Conservation (phyloP, 2,797 vertebrate genomes). For the Silurus aristotelis region DNA sequence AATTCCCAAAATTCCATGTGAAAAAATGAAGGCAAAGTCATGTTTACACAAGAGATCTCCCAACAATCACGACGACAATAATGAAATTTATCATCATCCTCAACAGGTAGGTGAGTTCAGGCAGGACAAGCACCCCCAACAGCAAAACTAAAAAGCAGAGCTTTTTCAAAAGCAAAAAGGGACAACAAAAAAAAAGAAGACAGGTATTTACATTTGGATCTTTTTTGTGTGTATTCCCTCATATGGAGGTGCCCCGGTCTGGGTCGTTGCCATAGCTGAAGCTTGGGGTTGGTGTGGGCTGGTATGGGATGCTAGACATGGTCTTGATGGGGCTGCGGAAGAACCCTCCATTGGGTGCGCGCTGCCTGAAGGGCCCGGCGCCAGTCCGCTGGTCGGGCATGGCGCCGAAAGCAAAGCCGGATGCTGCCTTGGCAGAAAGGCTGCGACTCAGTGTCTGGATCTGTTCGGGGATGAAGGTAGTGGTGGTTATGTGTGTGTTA, state of each 20-base stretch:
- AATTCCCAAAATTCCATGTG: constrained; percentile 62
- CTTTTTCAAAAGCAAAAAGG: constrained; percentile 44
- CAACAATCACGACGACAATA: constrained; percentile 74
- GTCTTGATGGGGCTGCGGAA: constrained; percentile 99
- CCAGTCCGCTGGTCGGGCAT: constrained; percentile 98
- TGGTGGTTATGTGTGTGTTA: constrained; percentile 99
- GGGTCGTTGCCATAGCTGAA: constrained; percentile 96
- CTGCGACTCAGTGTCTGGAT: constrained; percentile 99
- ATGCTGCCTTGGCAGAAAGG: constrained; percentile 95
- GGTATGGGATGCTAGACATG: constrained; percentile 98
- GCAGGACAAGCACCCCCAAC: constrained; percentile 59
- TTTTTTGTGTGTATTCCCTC: constrained; percentile 62
- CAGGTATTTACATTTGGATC: constrained; percentile 60
- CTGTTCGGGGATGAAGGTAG: constrained; percentile 99
- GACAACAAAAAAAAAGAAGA: constrained; percentile 64
- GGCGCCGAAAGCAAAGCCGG: constrained; percentile 91
- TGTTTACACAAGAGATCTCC: constrained; percentile 65
- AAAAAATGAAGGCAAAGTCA: constrained; percentile 62
- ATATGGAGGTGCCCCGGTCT: constrained; percentile 98
- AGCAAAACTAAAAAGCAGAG: constrained; percentile 60
- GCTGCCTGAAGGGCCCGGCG: constrained; percentile 89
- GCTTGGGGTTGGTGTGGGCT: constrained; percentile 94
- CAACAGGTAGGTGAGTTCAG: constrained; percentile 59
- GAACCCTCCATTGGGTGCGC: constrained; percentile 97
- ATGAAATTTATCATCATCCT: constrained; percentile 65